These are phyloP conservation scores for Nibea coibor DNA, from an alignment of 2,113 vertebrate species.

Conservation along the genomic window DNA sequence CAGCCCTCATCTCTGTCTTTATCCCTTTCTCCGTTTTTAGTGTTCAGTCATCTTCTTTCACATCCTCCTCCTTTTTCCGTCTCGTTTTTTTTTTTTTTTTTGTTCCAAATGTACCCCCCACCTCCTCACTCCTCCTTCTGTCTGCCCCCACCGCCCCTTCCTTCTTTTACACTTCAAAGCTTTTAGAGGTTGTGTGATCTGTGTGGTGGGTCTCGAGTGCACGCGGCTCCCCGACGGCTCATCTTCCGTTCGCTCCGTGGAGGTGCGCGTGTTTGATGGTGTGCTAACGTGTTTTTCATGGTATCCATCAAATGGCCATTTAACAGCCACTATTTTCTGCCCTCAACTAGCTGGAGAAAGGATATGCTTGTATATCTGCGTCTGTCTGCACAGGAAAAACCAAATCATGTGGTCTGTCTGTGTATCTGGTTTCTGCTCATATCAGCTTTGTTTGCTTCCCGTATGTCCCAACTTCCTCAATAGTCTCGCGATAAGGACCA, in stretches of 20 bases:
- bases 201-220: constrained; percentile 58
- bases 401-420: constrained; percentile 15
- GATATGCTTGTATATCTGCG: neutral
- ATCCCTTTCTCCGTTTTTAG: constrained; percentile 33
- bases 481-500: constrained; percentile 18
- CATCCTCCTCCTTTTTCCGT: constrained; percentile 41
- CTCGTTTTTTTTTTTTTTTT: constrained; percentile 31
- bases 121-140: constrained; percentile 16
- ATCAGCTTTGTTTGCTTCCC: constrained; percentile 66
- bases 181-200: constrained; percentile 64
- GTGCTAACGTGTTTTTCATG: constrained; percentile 53
- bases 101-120: constrained; percentile 32
- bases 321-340: constrained; percentile 19
- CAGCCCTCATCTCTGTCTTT: constrained; percentile 39
- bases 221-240: constrained; percentile 41
- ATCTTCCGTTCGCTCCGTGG: constrained; percentile 36
- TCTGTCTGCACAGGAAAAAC: constrained; percentile 35
- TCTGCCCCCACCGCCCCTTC: constrained; percentile 30
- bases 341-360: constrained; percentile 11
- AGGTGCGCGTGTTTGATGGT: constrained; percentile 58
- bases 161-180: constrained; percentile 70
- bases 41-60: constrained; percentile 40
- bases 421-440: constrained; percentile 51
- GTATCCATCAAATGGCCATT: constrained; percentile 45
- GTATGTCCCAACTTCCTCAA: constrained; percentile 42